Conservation (phyloP, 2,797 vertebrate genomes). For the Hylomyscus alleni region DNA sequence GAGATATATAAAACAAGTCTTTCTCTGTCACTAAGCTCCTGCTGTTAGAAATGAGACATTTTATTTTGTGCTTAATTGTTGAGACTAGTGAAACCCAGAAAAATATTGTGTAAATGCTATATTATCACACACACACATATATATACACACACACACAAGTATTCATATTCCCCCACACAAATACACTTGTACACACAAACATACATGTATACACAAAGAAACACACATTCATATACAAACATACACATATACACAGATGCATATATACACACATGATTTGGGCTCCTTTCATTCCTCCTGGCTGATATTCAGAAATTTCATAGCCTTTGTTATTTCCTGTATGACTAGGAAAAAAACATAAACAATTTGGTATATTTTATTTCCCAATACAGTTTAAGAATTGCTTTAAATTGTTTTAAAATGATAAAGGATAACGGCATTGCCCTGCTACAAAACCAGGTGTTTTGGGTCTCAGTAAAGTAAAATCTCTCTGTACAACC, state of each 20-base stretch:
- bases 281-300: too few relatives aligned
- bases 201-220: not conserved
- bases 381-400: not conserved
- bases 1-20: not conserved
- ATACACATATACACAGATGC: not conserved
- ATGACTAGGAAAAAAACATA: not conserved
- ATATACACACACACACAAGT: too few relatives aligned
- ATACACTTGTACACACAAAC: not conserved
- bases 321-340: not conserved
- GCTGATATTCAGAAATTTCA: not conserved
- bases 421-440: not conserved
- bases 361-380: not conserved
- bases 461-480: not conserved
- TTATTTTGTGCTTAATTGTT: not conserved
- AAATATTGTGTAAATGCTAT: not conserved
- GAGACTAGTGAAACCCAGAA: not conserved
- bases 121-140: not conserved
- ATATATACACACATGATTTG: not conserved
- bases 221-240: not conserved
- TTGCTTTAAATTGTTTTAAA: not conserved
- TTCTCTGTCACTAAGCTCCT: not conserved
- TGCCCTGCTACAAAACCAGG: not conserved
- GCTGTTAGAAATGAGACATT: not conserved
- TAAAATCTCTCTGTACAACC: not conserved
- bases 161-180: not conserved